Percentiles rank a stretch among this genome's conserved stretches.
Conservation (phyloP, 1,140 invertebrate genomes). For the Aphaenogaster ashmeadi region DNA sequence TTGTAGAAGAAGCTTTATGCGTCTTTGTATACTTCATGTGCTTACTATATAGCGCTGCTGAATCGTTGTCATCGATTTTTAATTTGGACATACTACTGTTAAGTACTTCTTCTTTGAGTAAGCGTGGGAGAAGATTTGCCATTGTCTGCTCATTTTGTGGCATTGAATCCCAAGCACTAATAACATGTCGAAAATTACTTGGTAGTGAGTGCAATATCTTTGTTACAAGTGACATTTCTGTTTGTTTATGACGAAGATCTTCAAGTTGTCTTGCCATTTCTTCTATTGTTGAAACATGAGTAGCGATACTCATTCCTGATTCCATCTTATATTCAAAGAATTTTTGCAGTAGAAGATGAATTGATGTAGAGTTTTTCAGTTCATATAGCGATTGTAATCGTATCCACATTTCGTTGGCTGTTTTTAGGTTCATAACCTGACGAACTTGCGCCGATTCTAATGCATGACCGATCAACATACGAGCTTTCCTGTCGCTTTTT, state of each 20-base stretch:
- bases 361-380: neutral
- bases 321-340: neutral
- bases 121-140: neutral
- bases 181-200: neutral
- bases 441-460: no score
- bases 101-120: conserved; percentile 16
- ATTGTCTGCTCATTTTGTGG: neutral
- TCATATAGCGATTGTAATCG: neutral
- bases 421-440: neutral
- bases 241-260: neutral
- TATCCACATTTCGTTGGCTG: neutral
- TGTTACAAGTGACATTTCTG: no score
- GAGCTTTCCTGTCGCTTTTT: neutral
- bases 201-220: neutral
- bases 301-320: neutral
- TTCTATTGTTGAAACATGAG: neutral
- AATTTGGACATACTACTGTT: neutral
- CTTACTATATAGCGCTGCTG: neutral
- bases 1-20: neutral
- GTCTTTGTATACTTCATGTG: neutral
- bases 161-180: conserved; percentile 1
- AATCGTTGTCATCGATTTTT: neutral
- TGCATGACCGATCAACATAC: neutral
- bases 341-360: neutral
- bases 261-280: neutral